Evolutionary conservation across 2,888 invertebrate genomes (phyloP).

Genomic region (Orchestes rusci): DNA sequence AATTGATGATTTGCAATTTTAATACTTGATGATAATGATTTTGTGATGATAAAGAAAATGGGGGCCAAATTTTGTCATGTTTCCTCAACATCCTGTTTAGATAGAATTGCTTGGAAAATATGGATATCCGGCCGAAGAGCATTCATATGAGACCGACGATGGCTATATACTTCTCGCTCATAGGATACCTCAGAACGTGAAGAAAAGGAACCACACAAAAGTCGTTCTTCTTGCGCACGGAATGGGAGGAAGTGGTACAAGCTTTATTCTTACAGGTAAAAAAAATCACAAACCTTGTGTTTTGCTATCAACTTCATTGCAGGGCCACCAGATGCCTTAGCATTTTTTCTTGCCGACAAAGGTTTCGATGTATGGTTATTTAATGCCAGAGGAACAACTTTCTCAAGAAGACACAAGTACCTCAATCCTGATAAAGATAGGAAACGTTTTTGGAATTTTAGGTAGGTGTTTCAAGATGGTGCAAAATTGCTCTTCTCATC

Average conservation of each 20-base stretch:
- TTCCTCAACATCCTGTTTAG: conserved; percentile 6
- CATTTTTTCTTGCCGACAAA: conserved; percentile 17
- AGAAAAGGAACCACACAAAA: not conserved
- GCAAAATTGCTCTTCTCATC: no score
- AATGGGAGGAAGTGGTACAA: conserved; percentile 13
- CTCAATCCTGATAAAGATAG: conserved; percentile 15
- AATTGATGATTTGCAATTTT: no score
- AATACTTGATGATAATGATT: no score
- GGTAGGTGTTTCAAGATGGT: conserved; percentile 7
- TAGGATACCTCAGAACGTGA: conserved; percentile 16
- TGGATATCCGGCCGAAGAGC: conserved; percentile 15
- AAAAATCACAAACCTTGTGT: not conserved
- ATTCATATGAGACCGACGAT: conserved; percentile 13
- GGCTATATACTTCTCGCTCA: conserved; percentile 14
- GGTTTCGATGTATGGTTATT: conserved; percentile 22
- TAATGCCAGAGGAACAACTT: conserved; percentile 15
- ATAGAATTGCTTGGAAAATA: conserved; percentile 10
- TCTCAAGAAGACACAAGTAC: conserved; percentile 15
- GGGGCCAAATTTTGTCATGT: no score
- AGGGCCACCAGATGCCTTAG: conserved; percentile 16
- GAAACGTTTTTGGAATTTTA: conserved; percentile 20
- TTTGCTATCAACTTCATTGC: conserved; percentile 4
- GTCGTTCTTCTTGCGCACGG: conserved; percentile 15
- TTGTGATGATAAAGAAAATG: no score
- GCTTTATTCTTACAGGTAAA: conserved; percentile 10